Evolutionary conservation across 2,888 invertebrate species (phyloP).

Genomic region (Pediacus dermestoides): DNA sequence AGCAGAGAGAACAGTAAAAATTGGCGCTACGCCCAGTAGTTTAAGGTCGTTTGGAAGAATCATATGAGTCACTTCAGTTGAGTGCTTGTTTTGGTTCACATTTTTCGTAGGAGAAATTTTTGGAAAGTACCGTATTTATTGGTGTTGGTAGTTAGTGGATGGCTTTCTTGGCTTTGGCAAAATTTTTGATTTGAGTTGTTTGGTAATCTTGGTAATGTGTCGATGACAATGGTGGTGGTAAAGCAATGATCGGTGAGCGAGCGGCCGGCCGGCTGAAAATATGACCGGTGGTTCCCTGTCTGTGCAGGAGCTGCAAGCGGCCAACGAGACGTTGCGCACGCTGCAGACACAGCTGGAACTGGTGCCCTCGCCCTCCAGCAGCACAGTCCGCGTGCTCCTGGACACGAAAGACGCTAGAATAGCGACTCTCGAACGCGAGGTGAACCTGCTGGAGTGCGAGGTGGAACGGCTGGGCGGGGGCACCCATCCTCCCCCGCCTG

Average conservation of each 20-base stretch:
- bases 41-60: too few species aligned
- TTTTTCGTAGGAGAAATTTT: too few species aligned
- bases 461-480: constrained; percentile 54
- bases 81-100: too few species aligned
- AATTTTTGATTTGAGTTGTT: constrained; percentile 22
- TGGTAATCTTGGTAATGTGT: constrained; percentile 40
- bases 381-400: constrained; percentile 74
- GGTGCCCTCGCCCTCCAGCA: constrained; percentile 62
- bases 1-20: too few species aligned
- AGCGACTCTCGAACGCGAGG: constrained; percentile 81
- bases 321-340: constrained; percentile 79
- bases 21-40: too few species aligned
- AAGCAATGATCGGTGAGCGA: constrained; percentile 33
- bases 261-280: constrained; percentile 35
- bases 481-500: constrained; percentile 49
- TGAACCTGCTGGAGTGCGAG: constrained; percentile 75
- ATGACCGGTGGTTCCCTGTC: constrained; percentile 42
- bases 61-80: too few species aligned
- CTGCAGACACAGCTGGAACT: constrained; percentile 77
- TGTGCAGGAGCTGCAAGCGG: constrained; percentile 76
- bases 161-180: too few species aligned
- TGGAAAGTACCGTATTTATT: too few species aligned
- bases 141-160: too few species aligned
- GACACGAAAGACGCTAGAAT: constrained; percentile 86
- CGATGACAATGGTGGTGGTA: constrained; percentile 39